phyloP scores from a whole-genome alignment of 2,797 vertebrate genomes.

The Myotis pilosus region DNA sequence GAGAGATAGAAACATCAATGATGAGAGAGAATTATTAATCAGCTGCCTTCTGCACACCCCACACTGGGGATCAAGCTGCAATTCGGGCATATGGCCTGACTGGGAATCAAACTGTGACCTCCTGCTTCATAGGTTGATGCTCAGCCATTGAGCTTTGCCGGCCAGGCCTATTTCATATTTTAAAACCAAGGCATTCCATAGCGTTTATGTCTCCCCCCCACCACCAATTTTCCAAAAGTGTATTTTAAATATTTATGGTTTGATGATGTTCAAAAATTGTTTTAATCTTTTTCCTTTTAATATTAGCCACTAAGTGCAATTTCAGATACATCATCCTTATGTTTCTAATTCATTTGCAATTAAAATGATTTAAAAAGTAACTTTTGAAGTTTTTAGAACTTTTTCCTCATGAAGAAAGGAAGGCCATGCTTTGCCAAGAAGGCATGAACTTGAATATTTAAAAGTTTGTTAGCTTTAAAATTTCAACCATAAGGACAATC shows the following conservation, averaged over 20 bases:
- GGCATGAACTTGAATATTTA: constrained; percentile 67
- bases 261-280: constrained; percentile 29
- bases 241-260: constrained; percentile 49
- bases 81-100: too few species aligned
- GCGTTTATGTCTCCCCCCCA: not conserved
- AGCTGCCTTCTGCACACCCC: too few species aligned
- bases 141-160: too few species aligned
- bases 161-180: not conserved
- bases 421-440: constrained; percentile 58
- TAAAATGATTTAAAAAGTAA: constrained; percentile 63
- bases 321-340: constrained; percentile 55
- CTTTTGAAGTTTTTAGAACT: constrained; percentile 50
- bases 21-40: too few species aligned
- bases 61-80: too few species aligned
- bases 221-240: constrained; percentile 7
- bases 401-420: constrained; percentile 42
- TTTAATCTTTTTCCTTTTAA: constrained; percentile 59
- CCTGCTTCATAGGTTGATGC: too few species aligned
- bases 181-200: not conserved
- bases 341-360: constrained; percentile 72
- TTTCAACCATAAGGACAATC: constrained; percentile 51
- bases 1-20: too few species aligned
- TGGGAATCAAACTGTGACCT: too few species aligned
- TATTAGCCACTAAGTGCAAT: constrained; percentile 59
- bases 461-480: constrained; percentile 54